phyloP scores from a whole-genome alignment of 2,797 vertebrate genomes.

The Centropyge bicolor region DNA sequence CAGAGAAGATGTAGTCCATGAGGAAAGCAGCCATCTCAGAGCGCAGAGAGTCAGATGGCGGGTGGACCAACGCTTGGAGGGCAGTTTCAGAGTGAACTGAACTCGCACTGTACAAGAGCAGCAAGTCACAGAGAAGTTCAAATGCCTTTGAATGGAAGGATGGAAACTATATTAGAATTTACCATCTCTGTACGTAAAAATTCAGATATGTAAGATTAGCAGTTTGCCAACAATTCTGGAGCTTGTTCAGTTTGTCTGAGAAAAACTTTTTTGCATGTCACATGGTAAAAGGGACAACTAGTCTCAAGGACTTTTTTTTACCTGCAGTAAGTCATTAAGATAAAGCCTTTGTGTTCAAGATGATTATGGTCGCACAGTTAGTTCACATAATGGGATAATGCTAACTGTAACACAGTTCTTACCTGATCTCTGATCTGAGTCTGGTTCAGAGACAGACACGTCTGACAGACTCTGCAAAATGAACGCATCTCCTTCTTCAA shows the following conservation, averaged over 20 bases:
- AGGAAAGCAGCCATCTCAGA: slow-evolving; percentile 90
- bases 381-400: background rate
- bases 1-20: slow-evolving; percentile 90
- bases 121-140: slow-evolving; percentile 89
- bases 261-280: background rate
- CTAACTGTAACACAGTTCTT: background rate
- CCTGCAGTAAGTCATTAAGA: background rate
- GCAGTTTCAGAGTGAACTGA: slow-evolving; percentile 69
- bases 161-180: background rate
- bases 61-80: slow-evolving; percentile 74
- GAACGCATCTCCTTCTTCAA: slow-evolving; percentile 80
- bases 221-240: background rate
- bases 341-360: background rate
- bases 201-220: background rate
- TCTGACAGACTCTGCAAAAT: slow-evolving; percentile 87
- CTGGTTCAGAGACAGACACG: slow-evolving; percentile 83
- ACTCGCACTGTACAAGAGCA: slow-evolving; percentile 86
- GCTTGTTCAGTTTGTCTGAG: background rate
- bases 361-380: background rate
- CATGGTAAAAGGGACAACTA: background rate
- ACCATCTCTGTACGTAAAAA: background rate
- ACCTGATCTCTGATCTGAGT: slow-evolving; percentile 86
- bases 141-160: slow-evolving; percentile 85
- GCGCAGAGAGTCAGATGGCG: slow-evolving; percentile 84
- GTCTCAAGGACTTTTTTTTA: background rate